Evolutionary conservation across 53 echinoderm and acorn worm species (phyloP).

Genomic region (Apostichopus leukothele): DNA sequence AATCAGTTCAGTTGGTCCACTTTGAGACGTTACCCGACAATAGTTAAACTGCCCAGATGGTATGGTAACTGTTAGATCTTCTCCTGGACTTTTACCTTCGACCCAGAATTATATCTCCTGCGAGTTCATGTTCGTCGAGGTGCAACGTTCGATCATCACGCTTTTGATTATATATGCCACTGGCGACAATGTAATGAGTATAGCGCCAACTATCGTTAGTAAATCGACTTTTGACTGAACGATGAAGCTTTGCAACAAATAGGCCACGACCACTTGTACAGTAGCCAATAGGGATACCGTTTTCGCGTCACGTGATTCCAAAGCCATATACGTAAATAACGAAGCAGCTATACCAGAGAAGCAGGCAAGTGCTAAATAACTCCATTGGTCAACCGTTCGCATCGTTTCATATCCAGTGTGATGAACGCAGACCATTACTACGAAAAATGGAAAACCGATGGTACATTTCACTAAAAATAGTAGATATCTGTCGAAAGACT

Average conservation of each 20-base stretch:
- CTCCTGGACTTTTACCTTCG: no score
- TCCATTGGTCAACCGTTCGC: neutral
- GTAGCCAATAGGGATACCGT: conserved; percentile 19
- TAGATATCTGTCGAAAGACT: neutral
- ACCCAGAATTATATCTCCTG: no score
- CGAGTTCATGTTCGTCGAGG: no score
- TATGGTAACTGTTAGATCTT: no score
- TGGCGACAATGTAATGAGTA: neutral
- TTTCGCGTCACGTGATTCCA: conserved; percentile 35
- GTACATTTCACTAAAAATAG: conserved; percentile 23
- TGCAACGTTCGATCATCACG: neutral
- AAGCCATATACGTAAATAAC: neutral
- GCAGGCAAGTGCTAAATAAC: neutral
- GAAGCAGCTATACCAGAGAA: conserved; percentile 5
- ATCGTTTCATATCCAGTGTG: neutral
- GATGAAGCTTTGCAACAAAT: neutral
- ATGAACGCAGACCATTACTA: neutral
- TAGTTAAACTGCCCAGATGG: no score
- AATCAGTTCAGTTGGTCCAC: no score
- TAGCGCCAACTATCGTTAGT: conserved; percentile 7
- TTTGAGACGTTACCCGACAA: no score
- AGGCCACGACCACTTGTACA: conserved; percentile 10
- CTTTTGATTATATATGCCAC: conserved; percentile 7
- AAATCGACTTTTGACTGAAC: neutral
- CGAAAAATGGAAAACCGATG: conserved; percentile 17